Conservation (phyloP, 2,888 invertebrate genomes). For the Lasioglossum pauxillum region DNA sequence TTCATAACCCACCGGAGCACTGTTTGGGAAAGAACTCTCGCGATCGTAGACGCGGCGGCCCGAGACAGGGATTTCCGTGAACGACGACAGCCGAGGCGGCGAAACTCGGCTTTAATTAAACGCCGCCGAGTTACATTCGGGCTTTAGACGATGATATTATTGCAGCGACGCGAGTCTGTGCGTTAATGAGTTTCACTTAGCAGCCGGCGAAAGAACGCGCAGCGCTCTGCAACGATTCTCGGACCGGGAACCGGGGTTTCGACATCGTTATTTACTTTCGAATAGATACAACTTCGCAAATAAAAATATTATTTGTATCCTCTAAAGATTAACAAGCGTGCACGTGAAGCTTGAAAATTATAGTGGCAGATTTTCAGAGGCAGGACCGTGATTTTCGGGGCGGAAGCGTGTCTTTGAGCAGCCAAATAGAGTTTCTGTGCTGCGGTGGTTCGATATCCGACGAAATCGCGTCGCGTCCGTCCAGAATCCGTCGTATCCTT, state of each 20-base stretch:
- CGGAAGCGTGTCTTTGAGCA: background rate
- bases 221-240: background rate
- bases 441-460: background rate
- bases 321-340: no score
- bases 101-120: slow-evolving; percentile 52
- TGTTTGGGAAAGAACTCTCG: slow-evolving; percentile 49
- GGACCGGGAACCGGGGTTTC: background rate
- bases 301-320: no score
- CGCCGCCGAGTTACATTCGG: slow-evolving; percentile 50
- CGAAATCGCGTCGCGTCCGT: slow-evolving; percentile 1
- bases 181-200: slow-evolving; percentile 47
- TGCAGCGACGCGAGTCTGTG: slow-evolving; percentile 22
- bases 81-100: slow-evolving; percentile 16
- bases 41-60: background rate
- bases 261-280: background rate
- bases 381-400: background rate
- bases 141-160: slow-evolving; percentile 45
- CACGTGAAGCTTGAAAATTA: no score
- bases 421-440: background rate
- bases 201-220: slow-evolving; percentile 19
- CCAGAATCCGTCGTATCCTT: background rate
- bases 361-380: background rate
- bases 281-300: no score
- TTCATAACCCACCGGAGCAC: slow-evolving; percentile 20
- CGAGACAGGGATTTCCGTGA: slow-evolving; percentile 4